A percentile compares a stretch with the other conserved stretches of the same genome.
Conservation (phyloP, 2,888 invertebrate genomes). For the Dyspetes luteomarginatus region DNA sequence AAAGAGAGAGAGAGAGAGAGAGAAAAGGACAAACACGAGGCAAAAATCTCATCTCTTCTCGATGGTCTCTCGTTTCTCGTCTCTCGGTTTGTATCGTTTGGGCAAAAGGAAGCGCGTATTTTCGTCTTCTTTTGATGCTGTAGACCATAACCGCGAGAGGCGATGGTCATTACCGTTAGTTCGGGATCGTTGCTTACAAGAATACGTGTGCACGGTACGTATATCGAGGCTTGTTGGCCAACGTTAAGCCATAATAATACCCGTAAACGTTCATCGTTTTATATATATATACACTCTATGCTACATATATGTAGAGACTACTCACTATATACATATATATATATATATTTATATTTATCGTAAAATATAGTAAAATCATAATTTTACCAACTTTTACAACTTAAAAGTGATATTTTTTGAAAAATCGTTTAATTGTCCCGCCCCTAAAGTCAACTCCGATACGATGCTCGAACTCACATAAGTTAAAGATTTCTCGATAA, state of each 20-base stretch:
- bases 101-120: slow-evolving; percentile 37
- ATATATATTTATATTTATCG: too few species aligned
- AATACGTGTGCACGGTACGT: slow-evolving; percentile 49
- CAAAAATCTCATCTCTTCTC: slow-evolving; percentile 17
- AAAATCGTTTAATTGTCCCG: too few species aligned
- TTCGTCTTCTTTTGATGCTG: background rate
- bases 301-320: background rate
- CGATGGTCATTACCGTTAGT: slow-evolving; percentile 66
- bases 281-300: slow-evolving; percentile 19
- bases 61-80: slow-evolving; percentile 6
- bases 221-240: slow-evolving; percentile 58
- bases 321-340: too few species aligned
- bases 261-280: slow-evolving; percentile 59
- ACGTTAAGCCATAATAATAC: slow-evolving; percentile 53
- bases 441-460: too few species aligned
- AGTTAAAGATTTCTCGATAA: too few species aligned
- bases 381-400: too few species aligned
- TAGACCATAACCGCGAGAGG: slow-evolving; percentile 55
- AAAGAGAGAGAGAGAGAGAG: background rate
- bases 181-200: slow-evolving; percentile 60
- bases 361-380: too few species aligned
- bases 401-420: too few species aligned
- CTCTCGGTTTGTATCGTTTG: slow-evolving; percentile 20
- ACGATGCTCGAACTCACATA: too few species aligned
- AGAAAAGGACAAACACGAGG: background rate